These are phyloP conservation scores for Hephaestus fuliginosus DNA, from an alignment of 2,797 vertebrate species.

Conservation along the genomic window DNA sequence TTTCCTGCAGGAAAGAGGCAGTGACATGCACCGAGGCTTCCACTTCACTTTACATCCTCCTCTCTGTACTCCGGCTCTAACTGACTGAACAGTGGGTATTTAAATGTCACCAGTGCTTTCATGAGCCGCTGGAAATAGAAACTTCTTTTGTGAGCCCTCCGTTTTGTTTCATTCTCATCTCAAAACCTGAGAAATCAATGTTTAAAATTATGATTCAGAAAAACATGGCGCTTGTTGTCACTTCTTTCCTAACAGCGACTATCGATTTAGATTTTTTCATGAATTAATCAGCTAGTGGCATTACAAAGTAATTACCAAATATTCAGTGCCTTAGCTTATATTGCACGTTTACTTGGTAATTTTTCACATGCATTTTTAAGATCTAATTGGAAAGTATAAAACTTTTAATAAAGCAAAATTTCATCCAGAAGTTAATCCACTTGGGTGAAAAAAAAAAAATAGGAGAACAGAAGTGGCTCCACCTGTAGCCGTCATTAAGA, in stretches of 20 bases:
- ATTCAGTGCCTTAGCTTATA: too few relatives aligned
- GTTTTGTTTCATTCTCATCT: background rate
- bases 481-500: conserved; percentile 57
- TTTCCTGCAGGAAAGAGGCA: conserved; percentile 40
- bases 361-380: background rate
- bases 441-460: background rate
- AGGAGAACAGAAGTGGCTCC: conserved; percentile 33
- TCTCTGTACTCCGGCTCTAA: conserved; percentile 29
- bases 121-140: background rate
- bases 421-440: background rate
- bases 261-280: background rate
- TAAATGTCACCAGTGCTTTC: conserved; percentile 50
- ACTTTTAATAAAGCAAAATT: background rate
- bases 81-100: conserved; percentile 27
- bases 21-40: conserved; percentile 46
- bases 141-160: background rate
- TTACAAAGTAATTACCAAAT: background rate
- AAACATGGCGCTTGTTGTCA: background rate
- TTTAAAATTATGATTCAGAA: background rate
- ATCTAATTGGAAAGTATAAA: background rate
- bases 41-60: conserved; percentile 46
- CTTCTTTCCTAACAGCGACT: background rate
- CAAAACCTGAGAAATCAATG: background rate
- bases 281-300: background rate
- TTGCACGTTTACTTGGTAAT: background rate